These are phyloP conservation scores for Herminia tarsipennalis DNA, from an alignment of 2,888 invertebrate species.

Conservation along the genomic window DNA sequence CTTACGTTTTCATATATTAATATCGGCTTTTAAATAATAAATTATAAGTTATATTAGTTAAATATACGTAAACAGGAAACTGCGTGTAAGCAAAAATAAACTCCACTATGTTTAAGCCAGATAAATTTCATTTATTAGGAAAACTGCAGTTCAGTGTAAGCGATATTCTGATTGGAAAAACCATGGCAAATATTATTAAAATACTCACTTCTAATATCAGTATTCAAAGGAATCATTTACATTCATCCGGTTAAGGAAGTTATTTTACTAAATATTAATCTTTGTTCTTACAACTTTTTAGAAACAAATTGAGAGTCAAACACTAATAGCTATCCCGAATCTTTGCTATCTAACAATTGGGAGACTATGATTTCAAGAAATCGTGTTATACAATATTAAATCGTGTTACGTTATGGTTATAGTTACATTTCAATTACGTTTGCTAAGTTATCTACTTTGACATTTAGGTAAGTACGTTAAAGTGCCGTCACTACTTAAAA, in stretches of 20 bases:
- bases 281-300: no score
- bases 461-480: not conserved
- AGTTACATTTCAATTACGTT: conserved; percentile 13
- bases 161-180: conserved; percentile 27
- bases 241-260: conserved; percentile 3
- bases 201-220: conserved; percentile 46
- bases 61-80: not conserved
- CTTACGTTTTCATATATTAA: no score
- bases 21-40: no score
- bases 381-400: conserved; percentile 16
- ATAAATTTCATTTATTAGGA: conserved; percentile 23
- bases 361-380: conserved; percentile 33
- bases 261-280: conserved; percentile 10
- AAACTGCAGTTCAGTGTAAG: conserved; percentile 36
- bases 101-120: conserved; percentile 46
- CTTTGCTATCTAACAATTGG: conserved; percentile 21
- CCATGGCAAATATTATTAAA: conserved; percentile 20
- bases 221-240: conserved; percentile 56
- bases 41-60: not conserved
- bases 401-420: conserved; percentile 19
- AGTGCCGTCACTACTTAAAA: not conserved
- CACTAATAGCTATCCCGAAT: conserved; percentile 14
- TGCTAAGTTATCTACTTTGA: conserved; percentile 6
- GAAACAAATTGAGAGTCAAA: no score
- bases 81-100: conserved; percentile 8